Base-by-base conservation (phyloP, 1,140 invertebrate species). In the Pteromalus puparum region DNA sequence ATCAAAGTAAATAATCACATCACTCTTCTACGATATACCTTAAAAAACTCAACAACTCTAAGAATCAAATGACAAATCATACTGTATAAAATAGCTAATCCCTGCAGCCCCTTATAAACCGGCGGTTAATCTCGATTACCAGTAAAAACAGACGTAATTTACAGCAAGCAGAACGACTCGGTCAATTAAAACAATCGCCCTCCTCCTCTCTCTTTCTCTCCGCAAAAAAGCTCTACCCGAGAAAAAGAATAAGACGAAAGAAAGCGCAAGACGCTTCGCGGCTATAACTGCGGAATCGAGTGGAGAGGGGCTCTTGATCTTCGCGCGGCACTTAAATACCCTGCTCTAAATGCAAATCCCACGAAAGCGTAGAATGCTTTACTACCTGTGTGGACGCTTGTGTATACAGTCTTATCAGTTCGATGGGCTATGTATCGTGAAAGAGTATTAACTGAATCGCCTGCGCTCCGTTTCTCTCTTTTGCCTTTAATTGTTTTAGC, bases 321-420 rank as follows among this genome's bases (percentile, higher is more conserved):
- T 76, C 28, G 30, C 42, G 42, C 73, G 78, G 72, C 46, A 81
- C 82, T 86, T 88, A 90, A 88, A 88, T 85, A 87, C 74, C 83
- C 83, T 86, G 81, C 86, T 89, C 86, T 90, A 89, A 88, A 90
- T 89, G 89, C 87, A 90, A 90, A 90, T 89, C 86, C 86, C 82
- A 65, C 77, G 73, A 87, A 87, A 87, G 89, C 86, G 83, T 82
- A 48, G 80, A 84, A 67, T 65, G 76, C 61, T 30, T 83, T 53
- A 13, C 1, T 12, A 28, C 15, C 74, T 53, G 18, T 15, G 42
- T 21, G 79, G 65, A 53, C 46, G 76, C 74, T 34, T 34, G 70
- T 73, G 80, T 81, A 85, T 82, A 82, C 53, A 72, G 87, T 75
- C 86, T 89, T 89, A 89, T 89, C 87, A 81, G 42, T 65, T 73